Evolutionary conservation across 2,113 vertebrate genomes (phyloP).

Genomic region (Brevimyrus niger): DNA sequence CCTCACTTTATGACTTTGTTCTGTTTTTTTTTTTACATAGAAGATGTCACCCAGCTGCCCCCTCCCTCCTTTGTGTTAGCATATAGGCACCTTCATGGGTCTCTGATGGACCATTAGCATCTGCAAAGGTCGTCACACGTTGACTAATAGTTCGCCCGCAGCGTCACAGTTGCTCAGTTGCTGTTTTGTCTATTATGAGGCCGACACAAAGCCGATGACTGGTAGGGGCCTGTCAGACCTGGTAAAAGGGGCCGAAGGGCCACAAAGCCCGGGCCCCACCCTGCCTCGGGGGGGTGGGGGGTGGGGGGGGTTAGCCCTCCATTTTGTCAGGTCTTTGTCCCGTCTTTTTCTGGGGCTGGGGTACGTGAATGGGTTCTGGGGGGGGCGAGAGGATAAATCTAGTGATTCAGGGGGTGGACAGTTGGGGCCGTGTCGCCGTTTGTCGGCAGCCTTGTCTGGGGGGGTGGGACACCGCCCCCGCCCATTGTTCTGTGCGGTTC

Average conservation of each 20-base stretch:
- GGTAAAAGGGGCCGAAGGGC: conserved; percentile 68
- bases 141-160: conserved; percentile 58
- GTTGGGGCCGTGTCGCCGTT: conserved; percentile 85
- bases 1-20: conserved; percentile 49
- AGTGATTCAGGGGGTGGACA: conserved; percentile 77
- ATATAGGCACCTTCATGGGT: conserved; percentile 26
- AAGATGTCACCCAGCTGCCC: background rate
- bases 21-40: conserved; percentile 41
- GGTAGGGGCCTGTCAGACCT: conserved; percentile 74
- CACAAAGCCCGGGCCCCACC: conserved; percentile 70
- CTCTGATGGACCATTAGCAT: conserved; percentile 62
- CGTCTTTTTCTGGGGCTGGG: conserved; percentile 41
- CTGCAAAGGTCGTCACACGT: conserved; percentile 56
- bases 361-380: conserved; percentile 73
- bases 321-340: conserved; percentile 31
- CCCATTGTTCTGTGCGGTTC: conserved; percentile 75
- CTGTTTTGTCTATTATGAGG: conserved; percentile 72
- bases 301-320: conserved; percentile 27
- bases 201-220: conserved; percentile 77
- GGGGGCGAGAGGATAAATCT: conserved; percentile 96
- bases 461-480: conserved; percentile 65
- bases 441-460: conserved; percentile 86
- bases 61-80: conserved; percentile 46
- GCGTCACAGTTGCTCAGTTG: conserved; percentile 75
- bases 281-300: conserved; percentile 37